phyloP scores from a whole-genome alignment of 92 coral and sea anemone genomes.

The Nematostella vectensis region DNA sequence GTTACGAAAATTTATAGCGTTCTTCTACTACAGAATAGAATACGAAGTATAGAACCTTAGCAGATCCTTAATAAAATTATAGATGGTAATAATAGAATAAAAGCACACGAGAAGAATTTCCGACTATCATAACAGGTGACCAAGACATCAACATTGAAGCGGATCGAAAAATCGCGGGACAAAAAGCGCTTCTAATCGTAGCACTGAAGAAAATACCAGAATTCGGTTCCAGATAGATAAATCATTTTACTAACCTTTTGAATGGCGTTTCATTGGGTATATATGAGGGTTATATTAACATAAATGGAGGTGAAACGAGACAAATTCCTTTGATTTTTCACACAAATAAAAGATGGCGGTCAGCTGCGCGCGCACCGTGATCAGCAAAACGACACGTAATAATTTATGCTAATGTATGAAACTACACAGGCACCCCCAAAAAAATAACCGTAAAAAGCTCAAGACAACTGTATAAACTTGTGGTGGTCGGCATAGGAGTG shows the following conservation, averaged over 20 bases:
- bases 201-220: too few species aligned
- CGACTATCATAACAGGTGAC: conserved; percentile 1
- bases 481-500: too few species aligned
- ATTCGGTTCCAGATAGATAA: too few species aligned
- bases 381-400: conserved; percentile 27
- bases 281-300: not conserved
- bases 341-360: conserved; percentile 25
- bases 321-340: conserved; percentile 4
- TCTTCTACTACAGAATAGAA: too few species aligned
- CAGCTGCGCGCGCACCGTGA: conserved; percentile 16
- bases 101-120: conserved; percentile 1
- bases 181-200: too few species aligned
- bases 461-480: too few species aligned
- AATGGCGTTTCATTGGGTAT: not conserved
- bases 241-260: not conserved
- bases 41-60: too few species aligned
- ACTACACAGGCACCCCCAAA: not conserved
- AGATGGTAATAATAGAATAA: too few species aligned
- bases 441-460: too few species aligned
- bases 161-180: too few species aligned
- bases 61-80: too few species aligned
- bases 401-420: conserved; percentile 4
- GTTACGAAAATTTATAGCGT: not conserved
- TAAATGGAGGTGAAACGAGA: not conserved
- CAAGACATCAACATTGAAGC: conserved; percentile 2